These are phyloP conservation scores for Callyntrura sp. DNA, from an alignment of 2,888 invertebrate species.

Conservation along the genomic window DNA sequence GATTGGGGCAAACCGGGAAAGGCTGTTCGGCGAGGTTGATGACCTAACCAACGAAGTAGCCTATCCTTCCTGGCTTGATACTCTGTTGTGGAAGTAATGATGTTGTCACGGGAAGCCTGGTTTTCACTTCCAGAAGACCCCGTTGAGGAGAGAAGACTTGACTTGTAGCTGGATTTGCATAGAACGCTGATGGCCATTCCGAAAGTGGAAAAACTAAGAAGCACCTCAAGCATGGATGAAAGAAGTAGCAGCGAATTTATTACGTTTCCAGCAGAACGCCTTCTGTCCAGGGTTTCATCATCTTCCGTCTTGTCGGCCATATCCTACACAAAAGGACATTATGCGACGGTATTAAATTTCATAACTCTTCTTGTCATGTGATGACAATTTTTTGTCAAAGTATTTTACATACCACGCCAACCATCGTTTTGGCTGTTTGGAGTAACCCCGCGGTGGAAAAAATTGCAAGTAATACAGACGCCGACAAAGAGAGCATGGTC, in stretches of 20 bases:
- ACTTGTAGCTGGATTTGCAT: constrained; percentile 70
- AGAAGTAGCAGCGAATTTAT: constrained; percentile 81
- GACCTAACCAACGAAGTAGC: constrained; percentile 81
- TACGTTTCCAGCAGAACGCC: constrained; percentile 79
- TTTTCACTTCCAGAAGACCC: constrained; percentile 81
- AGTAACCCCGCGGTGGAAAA: constrained; percentile 82
- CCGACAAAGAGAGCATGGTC: constrained; percentile 77
- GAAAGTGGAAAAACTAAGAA: constrained; percentile 80
- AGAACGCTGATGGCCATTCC: constrained; percentile 80
- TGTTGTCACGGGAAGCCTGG: constrained; percentile 72
- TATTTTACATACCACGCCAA: constrained; percentile 65
- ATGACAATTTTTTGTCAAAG: not conserved
- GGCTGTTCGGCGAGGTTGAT: constrained; percentile 69
- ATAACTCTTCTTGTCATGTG: no score
- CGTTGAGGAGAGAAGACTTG: constrained; percentile 73
- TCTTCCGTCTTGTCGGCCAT: constrained; percentile 65
- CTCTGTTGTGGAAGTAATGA: constrained; percentile 69
- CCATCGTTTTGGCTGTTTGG: constrained; percentile 78
- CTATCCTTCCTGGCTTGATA: constrained; percentile 82
- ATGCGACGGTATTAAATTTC: not conserved
- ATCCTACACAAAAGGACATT: constrained; percentile 56
- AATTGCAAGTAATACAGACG: constrained; percentile 78
- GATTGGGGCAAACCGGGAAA: constrained; percentile 58
- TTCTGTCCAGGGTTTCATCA: constrained; percentile 77
- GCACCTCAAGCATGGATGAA: constrained; percentile 79